These are phyloP conservation scores for Drosophila testacea DNA, from an alignment of 2,888 invertebrate genomes.

Conservation along the genomic window DNA sequence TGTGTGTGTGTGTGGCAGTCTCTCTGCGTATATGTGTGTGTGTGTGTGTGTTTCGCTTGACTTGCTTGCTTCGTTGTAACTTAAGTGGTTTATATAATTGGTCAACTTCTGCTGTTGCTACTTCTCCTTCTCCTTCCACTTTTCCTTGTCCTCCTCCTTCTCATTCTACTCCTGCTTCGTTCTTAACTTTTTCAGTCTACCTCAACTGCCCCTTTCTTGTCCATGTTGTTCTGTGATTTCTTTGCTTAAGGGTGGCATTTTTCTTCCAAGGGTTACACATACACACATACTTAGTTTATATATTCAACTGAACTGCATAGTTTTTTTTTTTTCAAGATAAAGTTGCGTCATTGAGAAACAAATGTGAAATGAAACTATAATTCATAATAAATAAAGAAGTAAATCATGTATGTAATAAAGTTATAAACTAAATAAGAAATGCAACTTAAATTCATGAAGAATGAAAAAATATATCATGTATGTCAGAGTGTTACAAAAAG, in stretches of 20 bases:
- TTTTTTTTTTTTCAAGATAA: not conserved
- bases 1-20: slow-evolving; percentile 12
- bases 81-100: slow-evolving; percentile 78
- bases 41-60: slow-evolving; percentile 38
- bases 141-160: not conserved
- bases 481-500: too few relatives aligned
- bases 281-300: not conserved
- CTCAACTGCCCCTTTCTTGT: slow-evolving; percentile 6
- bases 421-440: too few relatives aligned
- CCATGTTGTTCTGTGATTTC: slow-evolving; percentile 34
- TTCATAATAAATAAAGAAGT: not conserved
- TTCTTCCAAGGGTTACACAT: slow-evolving; percentile 28
- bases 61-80: slow-evolving; percentile 58
- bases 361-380: not conserved
- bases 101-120: slow-evolving; percentile 67
- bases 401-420: too few relatives aligned
- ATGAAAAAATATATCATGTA: too few relatives aligned
- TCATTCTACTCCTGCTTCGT: not conserved
- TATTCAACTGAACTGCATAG: slow-evolving; percentile 6
- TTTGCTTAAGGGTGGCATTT: slow-evolving; percentile 43
- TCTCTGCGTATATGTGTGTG: slow-evolving; percentile 19
- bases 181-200: not conserved
- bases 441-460: too few relatives aligned
- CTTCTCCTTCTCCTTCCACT: slow-evolving; percentile 19
- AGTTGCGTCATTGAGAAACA: not conserved